Conservation (phyloP, 92 coral and sea anemone genomes). For the Actinernus sp. region DNA sequence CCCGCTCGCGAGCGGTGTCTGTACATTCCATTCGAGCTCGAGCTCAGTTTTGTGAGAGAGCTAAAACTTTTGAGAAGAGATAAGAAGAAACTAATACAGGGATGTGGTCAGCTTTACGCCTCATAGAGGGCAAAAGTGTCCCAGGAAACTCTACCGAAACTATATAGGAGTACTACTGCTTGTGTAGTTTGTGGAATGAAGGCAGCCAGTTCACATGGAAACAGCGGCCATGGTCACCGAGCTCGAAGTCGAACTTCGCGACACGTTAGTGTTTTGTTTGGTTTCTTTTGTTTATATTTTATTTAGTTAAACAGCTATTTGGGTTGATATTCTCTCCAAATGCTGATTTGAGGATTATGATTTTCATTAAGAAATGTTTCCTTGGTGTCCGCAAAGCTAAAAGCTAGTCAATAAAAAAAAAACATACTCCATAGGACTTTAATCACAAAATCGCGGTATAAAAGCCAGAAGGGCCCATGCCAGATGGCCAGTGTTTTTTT, state of each 20-base stretch:
- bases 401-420: no score
- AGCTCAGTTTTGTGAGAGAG: no score
- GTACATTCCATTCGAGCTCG: no score
- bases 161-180: neutral
- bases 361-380: no score
- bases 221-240: neutral
- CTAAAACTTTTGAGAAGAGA: no score
- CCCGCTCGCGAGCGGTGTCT: no score
- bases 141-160: neutral
- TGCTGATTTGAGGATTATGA: neutral
- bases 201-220: neutral
- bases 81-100: no score
- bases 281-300: neutral
- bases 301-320: neutral
- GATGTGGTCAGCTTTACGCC: neutral
- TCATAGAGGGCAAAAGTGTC: neutral
- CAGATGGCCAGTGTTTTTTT: no score
- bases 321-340: neutral
- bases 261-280: neutral
- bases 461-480: no score
- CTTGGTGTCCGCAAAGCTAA: no score
- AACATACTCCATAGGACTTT: no score
- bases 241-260: neutral
- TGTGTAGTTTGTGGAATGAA: neutral
- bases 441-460: no score